Evolutionary conservation across 2,888 invertebrate species (phyloP).

Genomic region (Tetropium fuscum): DNA sequence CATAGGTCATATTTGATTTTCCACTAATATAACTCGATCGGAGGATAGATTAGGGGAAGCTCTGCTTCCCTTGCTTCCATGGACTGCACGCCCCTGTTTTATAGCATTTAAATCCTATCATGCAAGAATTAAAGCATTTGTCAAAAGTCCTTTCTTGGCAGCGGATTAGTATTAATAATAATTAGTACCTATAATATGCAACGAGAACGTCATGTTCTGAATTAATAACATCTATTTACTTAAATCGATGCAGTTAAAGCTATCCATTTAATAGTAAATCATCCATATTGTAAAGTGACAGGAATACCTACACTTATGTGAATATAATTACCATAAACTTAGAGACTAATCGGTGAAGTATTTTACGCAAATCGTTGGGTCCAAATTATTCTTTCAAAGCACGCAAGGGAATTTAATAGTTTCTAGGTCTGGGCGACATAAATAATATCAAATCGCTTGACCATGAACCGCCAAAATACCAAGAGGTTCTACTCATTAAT

Average conservation of each 20-base stretch:
- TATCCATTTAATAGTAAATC: neutral
- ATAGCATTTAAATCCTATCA: no score
- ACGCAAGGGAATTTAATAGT: conserved; percentile 12
- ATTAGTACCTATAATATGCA: conserved; percentile 3
- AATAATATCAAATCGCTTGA: conserved; percentile 13
- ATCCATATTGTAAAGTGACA: no score
- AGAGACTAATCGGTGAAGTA: neutral
- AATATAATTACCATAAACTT: neutral
- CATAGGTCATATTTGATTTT: no score
- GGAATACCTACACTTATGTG: no score
- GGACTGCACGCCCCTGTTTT: no score
- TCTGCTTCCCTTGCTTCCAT: no score
- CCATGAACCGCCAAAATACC: conserved; percentile 13
- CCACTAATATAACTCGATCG: no score
- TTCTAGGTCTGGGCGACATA: conserved; percentile 12
- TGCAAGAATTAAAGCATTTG: conserved; percentile 12
- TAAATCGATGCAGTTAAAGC: neutral
- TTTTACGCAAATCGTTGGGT: neutral
- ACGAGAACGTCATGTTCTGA: neutral
- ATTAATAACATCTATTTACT: conserved; percentile 8
- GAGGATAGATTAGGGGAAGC: no score
- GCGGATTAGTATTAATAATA: conserved; percentile 6
- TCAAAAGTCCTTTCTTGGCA: neutral
- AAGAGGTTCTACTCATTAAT: neutral
- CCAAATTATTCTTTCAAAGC: conserved; percentile 1